Evolutionary conservation across 2,113 vertebrate species (phyloP).

Genomic region (Nipponia nippon): DNA sequence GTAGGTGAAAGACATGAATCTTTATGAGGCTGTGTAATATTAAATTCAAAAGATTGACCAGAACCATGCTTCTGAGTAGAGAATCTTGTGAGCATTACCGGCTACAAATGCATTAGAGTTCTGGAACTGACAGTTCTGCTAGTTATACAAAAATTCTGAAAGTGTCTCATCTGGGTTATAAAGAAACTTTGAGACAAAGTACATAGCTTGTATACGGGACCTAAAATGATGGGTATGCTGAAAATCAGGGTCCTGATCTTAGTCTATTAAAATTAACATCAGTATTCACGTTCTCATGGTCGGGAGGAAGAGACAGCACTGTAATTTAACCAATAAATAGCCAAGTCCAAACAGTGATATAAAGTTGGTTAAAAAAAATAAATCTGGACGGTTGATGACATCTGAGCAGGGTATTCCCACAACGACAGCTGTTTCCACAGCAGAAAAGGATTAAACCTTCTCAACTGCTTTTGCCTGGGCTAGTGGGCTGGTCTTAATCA

Average conservation of each 20-base stretch:
- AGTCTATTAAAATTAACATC: not conserved
- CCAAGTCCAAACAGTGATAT: not conserved
- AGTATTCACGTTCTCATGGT: not conserved
- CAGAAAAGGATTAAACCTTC: not conserved
- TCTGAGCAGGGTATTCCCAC: not conserved
- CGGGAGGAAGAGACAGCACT: not conserved
- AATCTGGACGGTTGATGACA: not conserved
- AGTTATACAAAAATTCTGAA: not conserved
- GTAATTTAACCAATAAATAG: not conserved
- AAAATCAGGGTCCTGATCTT: not conserved
- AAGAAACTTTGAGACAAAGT: not conserved
- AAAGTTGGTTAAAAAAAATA: not conserved
- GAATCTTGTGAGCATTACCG: not conserved
- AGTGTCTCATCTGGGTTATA: accelerated
- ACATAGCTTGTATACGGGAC: not conserved
- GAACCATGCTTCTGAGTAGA: not conserved
- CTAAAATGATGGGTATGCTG: not conserved
- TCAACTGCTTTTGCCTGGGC: not conserved
- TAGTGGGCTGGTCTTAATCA: not conserved
- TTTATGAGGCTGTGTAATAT: not conserved
- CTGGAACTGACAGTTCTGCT: not conserved
- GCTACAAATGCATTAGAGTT: not conserved
- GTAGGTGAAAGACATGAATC: not conserved
- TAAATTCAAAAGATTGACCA: not conserved
- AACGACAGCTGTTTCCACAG: not conserved